Evolutionary conservation across 2,888 invertebrate species (phyloP).

Genomic region (Belgica antarctica): DNA sequence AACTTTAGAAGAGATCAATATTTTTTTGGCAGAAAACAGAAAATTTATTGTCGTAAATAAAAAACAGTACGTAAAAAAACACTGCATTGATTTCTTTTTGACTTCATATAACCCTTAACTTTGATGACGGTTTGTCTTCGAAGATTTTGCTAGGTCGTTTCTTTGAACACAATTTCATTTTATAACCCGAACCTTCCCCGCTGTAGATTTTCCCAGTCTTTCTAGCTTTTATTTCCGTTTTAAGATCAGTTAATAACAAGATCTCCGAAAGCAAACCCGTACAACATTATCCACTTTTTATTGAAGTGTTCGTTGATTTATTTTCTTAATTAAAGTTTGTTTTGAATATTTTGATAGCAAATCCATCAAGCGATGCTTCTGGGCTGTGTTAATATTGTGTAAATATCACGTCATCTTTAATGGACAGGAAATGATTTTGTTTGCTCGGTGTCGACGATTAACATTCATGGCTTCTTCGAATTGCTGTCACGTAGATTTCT

Average conservation of each 20-base stretch:
- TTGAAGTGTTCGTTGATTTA: slow-evolving; percentile 3
- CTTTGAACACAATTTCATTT: too few relatives aligned
- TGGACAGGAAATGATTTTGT: too few relatives aligned
- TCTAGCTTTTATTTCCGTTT: too few relatives aligned
- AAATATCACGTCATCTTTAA: neutral
- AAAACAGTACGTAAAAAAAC: slow-evolving; percentile 38
- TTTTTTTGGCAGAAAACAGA: slow-evolving; percentile 34
- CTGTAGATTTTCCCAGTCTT: too few relatives aligned
- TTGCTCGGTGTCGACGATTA: too few relatives aligned
- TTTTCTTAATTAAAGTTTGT: neutral
- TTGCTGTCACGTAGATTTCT: too few relatives aligned
- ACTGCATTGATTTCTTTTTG: slow-evolving; percentile 16
- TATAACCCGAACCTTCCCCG: too few relatives aligned
- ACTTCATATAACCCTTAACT: slow-evolving; percentile 11
- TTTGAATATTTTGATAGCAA: neutral
- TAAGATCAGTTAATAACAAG: too few relatives aligned
- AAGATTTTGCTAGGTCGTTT: too few relatives aligned
- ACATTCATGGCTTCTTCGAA: too few relatives aligned
- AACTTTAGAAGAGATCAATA: slow-evolving; percentile 16
- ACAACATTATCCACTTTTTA: neutral
- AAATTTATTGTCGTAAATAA: slow-evolving; percentile 37
- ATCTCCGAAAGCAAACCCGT: neutral
- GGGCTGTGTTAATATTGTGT: slow-evolving; percentile 22
- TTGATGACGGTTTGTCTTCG: neutral
- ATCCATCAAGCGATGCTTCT: slow-evolving; percentile 5